phyloP scores from a whole-genome alignment of 2,888 invertebrate genomes.

The Ischnus inquisitorius region DNA sequence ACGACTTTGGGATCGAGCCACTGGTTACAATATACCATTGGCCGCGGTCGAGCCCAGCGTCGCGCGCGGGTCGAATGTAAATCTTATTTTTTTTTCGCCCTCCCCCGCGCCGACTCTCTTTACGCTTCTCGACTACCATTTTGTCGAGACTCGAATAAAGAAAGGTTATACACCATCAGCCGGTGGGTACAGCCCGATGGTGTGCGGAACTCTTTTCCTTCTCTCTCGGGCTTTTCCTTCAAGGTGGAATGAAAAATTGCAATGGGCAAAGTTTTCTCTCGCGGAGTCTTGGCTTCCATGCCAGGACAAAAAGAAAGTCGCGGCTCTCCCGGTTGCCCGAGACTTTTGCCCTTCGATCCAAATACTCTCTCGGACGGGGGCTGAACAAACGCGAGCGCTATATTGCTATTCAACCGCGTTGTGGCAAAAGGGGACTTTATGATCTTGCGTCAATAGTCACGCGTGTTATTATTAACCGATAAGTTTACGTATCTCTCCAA shows the following conservation, averaged over 20 bases:
- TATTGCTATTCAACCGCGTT: no score
- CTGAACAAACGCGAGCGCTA: neutral
- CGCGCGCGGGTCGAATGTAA: constrained; percentile 63
- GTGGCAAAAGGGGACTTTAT: no score
- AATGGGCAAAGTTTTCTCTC: constrained; percentile 59
- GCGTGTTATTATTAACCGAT: no score
- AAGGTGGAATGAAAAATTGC: constrained; percentile 56
- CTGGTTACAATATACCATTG: constrained; percentile 19
- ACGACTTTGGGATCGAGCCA: constrained; percentile 30
- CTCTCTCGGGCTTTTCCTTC: neutral
- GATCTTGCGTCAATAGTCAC: no score
- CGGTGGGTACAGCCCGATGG: neutral
- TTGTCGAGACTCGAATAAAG: constrained; percentile 62
- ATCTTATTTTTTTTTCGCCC: constrained; percentile 31
- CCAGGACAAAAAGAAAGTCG: neutral
- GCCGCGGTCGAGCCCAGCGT: constrained; percentile 9
- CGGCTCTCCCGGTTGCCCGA: neutral
- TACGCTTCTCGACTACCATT: constrained; percentile 49
- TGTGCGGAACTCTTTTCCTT: neutral
- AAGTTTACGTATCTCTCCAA: no score
- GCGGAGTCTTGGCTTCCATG: constrained; percentile 23
- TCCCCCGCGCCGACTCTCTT: constrained; percentile 23
- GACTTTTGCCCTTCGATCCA: constrained; percentile 53
- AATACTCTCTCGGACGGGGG: constrained; percentile 15
- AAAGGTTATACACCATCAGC: constrained; percentile 28